Percentiles rank a stretch among this genome's conserved stretches.
phyloP scores from a whole-genome alignment of 2,113 vertebrate genomes.

The Illadopsis cleaveri region DNA sequence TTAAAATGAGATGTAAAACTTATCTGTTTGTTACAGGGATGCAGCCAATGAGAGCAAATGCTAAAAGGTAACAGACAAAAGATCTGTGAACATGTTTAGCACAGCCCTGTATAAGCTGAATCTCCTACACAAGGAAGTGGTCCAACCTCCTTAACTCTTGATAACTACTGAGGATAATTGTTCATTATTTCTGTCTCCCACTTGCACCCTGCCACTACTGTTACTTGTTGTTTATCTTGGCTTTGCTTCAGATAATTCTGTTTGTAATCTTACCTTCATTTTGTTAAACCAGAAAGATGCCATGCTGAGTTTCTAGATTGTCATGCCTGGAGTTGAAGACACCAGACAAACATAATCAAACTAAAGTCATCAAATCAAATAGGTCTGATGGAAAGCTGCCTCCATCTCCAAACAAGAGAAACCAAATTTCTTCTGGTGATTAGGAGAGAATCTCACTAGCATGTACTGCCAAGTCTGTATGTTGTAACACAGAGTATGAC shows the following conservation, averaged over 20 bases:
- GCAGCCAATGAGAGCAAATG: not conserved
- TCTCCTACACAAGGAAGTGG: not conserved
- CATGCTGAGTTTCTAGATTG: not conserved
- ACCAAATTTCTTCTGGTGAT: not conserved
- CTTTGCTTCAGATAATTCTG: not conserved
- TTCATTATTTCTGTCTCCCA: not conserved
- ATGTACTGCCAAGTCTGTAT: not conserved
- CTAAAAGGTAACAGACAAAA: not conserved
- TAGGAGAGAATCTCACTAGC: not conserved
- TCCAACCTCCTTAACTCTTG: not conserved
- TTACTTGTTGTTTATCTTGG: not conserved
- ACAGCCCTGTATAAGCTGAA: not conserved
- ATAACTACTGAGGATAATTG: not conserved
- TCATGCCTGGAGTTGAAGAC: not conserved
- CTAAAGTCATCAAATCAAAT: not conserved
- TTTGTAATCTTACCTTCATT: not conserved
- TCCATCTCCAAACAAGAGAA: not conserved
- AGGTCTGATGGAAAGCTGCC: not conserved
- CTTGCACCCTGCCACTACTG: not conserved
- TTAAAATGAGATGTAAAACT: not conserved
- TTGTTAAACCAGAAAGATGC: not conserved
- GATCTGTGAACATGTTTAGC: not conserved
- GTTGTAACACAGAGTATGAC: not conserved
- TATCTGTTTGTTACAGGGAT: not conserved
- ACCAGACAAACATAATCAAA: not conserved